Base-by-base conservation (phyloP, 2,113 vertebrate species). In the Zapus hudsonius region DNA sequence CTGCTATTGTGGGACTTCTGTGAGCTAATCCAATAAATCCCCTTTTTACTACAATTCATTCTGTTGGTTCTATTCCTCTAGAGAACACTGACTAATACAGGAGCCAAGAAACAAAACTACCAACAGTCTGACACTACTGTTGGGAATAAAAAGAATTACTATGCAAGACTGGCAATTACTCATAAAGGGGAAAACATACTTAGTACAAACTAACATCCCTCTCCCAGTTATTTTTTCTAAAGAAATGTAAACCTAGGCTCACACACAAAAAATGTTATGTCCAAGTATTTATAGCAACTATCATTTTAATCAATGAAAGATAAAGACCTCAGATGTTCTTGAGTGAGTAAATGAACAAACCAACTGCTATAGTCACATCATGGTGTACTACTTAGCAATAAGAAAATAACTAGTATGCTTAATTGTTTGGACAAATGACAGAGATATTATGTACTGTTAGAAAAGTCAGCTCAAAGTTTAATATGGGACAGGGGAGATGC, bases 151-250 rank as follows among this genome's bases (percentile, higher is more conserved):
- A 64, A 90, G 23, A 80, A 13, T 70, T 25, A 67, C 25, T 85
- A 59, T 81, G 52, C 36, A 69, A 85, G 80, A 80, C 8, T 69
- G 27, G 73, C 22, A 61, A 70, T 59, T 73, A 59, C 52, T 86
- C 61, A 81, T 10, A 42, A 5, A 90, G 69, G 74, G 89, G 80
- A 89, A 92, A 85, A 75, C 61, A 80, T 9, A 92, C 20, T 82
- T 82, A 76, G 22, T 15, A 75, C 17, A 38, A 82, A 61, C 76
- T 13, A 82, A 31, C 70, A 84, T 84, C 74, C 17, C 15, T 84
- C 8, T 80, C 47, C 11, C 72, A 76, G 12, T 9, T 93, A 83
- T 83, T 78, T 90, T 84, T 61, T 22, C 19, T 72, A 78, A 20
- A 81, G 11, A 84, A 79, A 84, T 33, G 10, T 70, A 84, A 88